Evolutionary conservation across 2,113 vertebrate species (phyloP).

Genomic region (Pogonocichla stellata): DNA sequence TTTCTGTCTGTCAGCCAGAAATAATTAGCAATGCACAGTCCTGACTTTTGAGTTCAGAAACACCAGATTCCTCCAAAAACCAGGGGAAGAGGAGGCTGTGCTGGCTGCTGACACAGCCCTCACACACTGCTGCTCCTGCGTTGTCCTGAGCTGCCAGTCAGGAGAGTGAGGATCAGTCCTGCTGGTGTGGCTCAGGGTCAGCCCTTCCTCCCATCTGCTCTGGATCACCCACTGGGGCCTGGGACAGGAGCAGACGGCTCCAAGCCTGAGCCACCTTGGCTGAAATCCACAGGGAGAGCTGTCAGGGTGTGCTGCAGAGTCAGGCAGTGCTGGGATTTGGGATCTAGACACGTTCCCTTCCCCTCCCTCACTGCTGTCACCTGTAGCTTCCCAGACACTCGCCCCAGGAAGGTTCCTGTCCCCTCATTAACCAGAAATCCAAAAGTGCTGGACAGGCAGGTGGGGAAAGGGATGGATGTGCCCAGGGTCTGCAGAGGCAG

Average conservation of each 20-base stretch:
- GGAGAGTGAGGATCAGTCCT: neutral
- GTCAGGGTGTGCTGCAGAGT: neutral
- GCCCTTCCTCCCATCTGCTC: conserved; percentile 9
- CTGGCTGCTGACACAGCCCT: neutral
- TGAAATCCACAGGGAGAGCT: neutral
- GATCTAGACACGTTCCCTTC: neutral
- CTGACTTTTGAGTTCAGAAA: neutral
- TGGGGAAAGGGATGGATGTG: neutral
- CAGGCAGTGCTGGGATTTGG: neutral
- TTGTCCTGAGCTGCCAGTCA: neutral
- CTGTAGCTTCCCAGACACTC: neutral
- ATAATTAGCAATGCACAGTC: accelerated
- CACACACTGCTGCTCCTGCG: neutral
- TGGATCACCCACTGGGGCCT: neutral
- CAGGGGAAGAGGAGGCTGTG: accelerated
- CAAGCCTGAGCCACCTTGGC: neutral
- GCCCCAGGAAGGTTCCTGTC: neutral
- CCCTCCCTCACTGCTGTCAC: neutral
- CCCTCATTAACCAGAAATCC: neutral
- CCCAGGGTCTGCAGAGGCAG: neutral
- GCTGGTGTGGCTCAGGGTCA: neutral
- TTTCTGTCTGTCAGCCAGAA: neutral
- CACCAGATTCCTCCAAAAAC: neutral
- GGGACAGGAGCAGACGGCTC: neutral
- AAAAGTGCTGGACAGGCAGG: neutral